Conservation (phyloP, 2,888 invertebrate species). For the Melieria omissa region DNA sequence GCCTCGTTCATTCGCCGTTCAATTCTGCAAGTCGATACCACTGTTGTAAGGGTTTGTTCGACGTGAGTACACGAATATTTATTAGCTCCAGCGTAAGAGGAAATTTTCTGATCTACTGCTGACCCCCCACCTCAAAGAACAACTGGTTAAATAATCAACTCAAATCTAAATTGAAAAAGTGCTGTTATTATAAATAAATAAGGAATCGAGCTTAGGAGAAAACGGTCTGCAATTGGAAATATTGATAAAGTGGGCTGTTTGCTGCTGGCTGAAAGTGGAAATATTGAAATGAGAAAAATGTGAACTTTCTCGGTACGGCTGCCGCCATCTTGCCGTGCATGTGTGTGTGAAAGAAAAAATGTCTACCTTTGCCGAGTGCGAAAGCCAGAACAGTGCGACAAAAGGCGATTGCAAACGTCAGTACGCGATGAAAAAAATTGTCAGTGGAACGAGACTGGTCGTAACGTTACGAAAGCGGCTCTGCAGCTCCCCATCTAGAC, state of each 20-base stretch:
- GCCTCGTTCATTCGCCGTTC: conserved; percentile 49
- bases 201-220: neutral
- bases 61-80: conserved; percentile 59
- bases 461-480: conserved; percentile 40
- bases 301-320: conserved; percentile 9
- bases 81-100: conserved; percentile 12
- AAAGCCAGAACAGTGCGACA: conserved; percentile 22
- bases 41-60: conserved; percentile 67
- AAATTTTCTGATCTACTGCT: conserved; percentile 37
- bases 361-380: conserved; percentile 34
- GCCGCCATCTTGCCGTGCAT: conserved; percentile 41
- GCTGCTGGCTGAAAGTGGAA: neutral
- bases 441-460: conserved; percentile 33
- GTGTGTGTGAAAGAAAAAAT: conserved; percentile 36
- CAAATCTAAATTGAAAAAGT: neutral
- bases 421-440: conserved; percentile 23
- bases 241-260: no score
- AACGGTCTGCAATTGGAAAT: neutral
- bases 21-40: conserved; percentile 56
- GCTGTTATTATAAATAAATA: neutral
- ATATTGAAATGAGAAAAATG: conserved; percentile 35
- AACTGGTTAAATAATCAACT: conserved; percentile 55
- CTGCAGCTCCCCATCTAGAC: conserved; percentile 23
- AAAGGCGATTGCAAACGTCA: conserved; percentile 31
- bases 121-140: conserved; percentile 16